Evolutionary conservation across 2,797 vertebrate species (phyloP).

Genomic region (Vireo griseus): DNA sequence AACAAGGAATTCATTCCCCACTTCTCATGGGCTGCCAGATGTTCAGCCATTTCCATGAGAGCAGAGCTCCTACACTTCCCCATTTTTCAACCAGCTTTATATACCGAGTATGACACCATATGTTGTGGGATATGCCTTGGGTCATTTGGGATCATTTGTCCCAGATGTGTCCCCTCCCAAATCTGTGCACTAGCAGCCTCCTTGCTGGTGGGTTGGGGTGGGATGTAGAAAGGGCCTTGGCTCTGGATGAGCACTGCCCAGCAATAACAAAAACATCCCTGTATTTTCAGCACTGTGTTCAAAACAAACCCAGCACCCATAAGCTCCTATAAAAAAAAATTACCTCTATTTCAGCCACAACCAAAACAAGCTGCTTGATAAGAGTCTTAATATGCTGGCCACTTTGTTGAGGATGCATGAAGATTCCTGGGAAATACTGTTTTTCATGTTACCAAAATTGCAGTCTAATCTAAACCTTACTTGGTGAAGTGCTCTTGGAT

Average conservation of each 20-base stretch:
- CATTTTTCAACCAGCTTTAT: background rate
- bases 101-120: background rate
- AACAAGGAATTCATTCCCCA: background rate
- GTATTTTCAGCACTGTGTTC: background rate
- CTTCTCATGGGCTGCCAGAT: background rate
- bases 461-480: background rate
- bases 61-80: fast-evolving
- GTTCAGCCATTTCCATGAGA: background rate
- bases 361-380: background rate
- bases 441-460: background rate
- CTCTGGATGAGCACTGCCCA: background rate
- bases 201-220: background rate
- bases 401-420: background rate
- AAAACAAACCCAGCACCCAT: background rate
- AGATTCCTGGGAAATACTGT: background rate
- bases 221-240: background rate
- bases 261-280: background rate
- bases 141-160: background rate
- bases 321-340: background rate
- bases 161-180: background rate
- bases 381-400: background rate
- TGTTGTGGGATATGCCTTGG: background rate
- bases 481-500: background rate
- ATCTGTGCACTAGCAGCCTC: too few relatives aligned
- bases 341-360: background rate